phyloP scores from a whole-genome alignment of 2,797 vertebrate genomes.

The Bryconaethiops microstoma region DNA sequence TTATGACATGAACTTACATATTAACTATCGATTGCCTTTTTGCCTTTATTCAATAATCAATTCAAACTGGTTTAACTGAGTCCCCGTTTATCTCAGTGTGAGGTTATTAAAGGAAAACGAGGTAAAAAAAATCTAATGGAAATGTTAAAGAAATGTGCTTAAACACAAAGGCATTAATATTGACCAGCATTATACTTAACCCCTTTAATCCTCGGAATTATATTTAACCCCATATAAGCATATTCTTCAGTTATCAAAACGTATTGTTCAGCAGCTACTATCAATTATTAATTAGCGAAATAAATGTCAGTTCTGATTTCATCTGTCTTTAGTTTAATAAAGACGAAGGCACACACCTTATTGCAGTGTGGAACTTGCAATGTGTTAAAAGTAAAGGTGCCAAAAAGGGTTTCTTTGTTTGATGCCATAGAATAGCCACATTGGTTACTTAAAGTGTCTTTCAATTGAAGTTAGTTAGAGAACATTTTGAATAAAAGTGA shows the following conservation, averaged over 20 bases:
- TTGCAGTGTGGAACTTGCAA: too few species aligned
- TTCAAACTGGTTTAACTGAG: conserved; percentile 40
- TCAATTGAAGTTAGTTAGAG: too few species aligned
- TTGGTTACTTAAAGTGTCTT: too few species aligned
- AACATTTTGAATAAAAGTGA: too few species aligned
- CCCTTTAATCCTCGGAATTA: neutral
- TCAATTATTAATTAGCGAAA: neutral
- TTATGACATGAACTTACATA: conserved; percentile 46
- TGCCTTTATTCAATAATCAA: conserved; percentile 49
- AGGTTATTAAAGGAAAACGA: neutral
- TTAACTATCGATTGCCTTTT: conserved; percentile 52
- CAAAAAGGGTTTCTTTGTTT: too few species aligned
- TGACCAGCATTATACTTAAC: neutral
- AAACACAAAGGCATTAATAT: neutral
- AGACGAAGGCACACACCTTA: too few species aligned
- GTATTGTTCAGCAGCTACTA: neutral
- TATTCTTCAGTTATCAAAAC: neutral
- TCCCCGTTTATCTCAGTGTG: conserved; percentile 39
- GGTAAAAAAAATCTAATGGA: neutral
- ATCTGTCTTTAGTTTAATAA: neutral
- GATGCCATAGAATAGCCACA: too few species aligned
- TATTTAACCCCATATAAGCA: too few species aligned
- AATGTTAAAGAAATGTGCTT: neutral
- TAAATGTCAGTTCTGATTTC: too few species aligned
- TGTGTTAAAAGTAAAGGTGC: too few species aligned